Conservation (phyloP, 2,888 invertebrate species). For the Papilio gigon region DNA sequence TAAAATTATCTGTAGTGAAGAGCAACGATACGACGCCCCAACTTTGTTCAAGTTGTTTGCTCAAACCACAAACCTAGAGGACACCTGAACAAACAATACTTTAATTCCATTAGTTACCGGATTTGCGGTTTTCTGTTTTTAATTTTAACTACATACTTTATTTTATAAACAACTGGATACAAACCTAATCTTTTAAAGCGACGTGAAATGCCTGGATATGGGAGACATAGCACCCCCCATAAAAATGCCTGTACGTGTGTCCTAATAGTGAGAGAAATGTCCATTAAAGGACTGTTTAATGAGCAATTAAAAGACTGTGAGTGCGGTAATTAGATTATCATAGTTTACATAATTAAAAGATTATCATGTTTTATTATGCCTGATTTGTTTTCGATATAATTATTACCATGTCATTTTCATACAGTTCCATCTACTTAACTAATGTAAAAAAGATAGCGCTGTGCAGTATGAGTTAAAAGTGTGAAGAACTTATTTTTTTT, state of each 20-base stretch:
- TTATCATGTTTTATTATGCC: too few species aligned
- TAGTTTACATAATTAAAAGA: too few species aligned
- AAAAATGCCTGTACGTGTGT: too few species aligned
- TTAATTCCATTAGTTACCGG: conserved; percentile 56
- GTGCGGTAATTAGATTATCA: too few species aligned
- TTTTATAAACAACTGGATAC: neutral
- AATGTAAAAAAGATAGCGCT: neutral
- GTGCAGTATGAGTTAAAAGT: neutral
- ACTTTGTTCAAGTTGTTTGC: conserved; percentile 47
- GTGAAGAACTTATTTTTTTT: neutral
- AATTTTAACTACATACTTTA: too few species aligned
- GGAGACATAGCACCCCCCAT: too few species aligned
- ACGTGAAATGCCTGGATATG: too few species aligned
- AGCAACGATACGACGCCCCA: conserved; percentile 1
- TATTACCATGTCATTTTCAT: neutral
- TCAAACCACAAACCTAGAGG: conserved; percentile 43
- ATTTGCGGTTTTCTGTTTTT: conserved; percentile 40
- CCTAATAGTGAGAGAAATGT: too few species aligned
- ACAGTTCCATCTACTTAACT: neutral
- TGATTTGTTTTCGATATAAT: neutral
- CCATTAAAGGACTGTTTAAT: too few species aligned
- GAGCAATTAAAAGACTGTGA: too few species aligned
- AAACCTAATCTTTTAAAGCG: too few species aligned
- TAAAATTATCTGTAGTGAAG: conserved; percentile 16
- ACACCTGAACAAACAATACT: conserved; percentile 62